Evolutionary conservation across 2,888 invertebrate genomes (phyloP).

Genomic region (Trichacis sp.): DNA sequence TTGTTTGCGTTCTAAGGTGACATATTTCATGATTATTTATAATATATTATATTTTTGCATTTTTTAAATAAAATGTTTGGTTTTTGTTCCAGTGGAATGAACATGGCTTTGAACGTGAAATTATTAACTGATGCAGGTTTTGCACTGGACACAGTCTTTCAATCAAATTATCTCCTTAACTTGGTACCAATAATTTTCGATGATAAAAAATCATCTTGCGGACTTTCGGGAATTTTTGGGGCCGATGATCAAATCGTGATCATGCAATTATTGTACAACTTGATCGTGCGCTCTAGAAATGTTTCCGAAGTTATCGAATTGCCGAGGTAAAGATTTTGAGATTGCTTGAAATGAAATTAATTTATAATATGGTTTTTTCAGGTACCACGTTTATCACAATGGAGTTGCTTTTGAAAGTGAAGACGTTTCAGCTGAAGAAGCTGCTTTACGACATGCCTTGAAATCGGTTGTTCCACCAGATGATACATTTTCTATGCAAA

Average conservation of each 20-base stretch:
- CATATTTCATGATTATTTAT: conserved; percentile 1
- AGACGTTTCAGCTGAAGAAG: conserved; percentile 51
- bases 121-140: conserved; percentile 71
- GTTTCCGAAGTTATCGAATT: conserved; percentile 70
- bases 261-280: conserved; percentile 70
- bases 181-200: conserved; percentile 58
- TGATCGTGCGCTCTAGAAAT: conserved; percentile 69
- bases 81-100: conserved; percentile 70
- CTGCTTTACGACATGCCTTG: conserved; percentile 46
- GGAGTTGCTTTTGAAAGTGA: conserved; percentile 58
- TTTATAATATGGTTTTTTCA: too few relatives aligned
- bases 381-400: conserved; percentile 58
- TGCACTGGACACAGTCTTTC: conserved; percentile 68
- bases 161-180: conserved; percentile 49
- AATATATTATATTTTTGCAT: background rate
- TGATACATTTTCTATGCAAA: conserved; percentile 59
- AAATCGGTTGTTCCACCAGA: conserved; percentile 44
- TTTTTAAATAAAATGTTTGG: conserved; percentile 20
- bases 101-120: conserved; percentile 71
- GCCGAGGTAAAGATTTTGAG: conserved; percentile 71
- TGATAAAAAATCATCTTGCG: conserved; percentile 66
- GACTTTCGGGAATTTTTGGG: conserved; percentile 71
- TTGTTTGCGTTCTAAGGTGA: conserved; percentile 78
- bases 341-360: too few relatives aligned
- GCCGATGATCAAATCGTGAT: conserved; percentile 70